A percentile compares a stretch with the other conserved stretches of the same genome.
phyloP scores from a whole-genome alignment of 1,140 invertebrate genomes.

The Solen grandis region DNA sequence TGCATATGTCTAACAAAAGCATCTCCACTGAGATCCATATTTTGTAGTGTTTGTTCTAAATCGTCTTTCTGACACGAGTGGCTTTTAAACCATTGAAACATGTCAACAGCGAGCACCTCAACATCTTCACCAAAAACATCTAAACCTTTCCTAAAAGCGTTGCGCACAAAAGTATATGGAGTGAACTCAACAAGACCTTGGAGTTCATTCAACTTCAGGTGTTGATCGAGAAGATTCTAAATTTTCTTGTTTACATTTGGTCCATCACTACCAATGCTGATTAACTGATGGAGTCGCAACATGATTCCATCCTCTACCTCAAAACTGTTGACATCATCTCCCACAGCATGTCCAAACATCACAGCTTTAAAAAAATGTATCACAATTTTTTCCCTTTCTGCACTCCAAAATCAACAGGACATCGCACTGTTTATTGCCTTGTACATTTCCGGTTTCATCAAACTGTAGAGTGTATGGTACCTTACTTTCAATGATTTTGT shows the following conservation, averaged over 20 bases:
- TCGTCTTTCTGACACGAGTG: constrained; percentile 9
- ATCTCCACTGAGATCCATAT: no score
- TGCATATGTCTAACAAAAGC: no score
- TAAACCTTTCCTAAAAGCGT: constrained; percentile 22
- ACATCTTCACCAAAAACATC: not conserved
- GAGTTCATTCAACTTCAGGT: no score
- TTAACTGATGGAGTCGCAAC: constrained; percentile 10
- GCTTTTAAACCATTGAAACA: constrained; percentile 19
- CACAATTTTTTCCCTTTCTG: not conserved
- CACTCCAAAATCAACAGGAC: constrained; percentile 15
- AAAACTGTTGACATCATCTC: not conserved
- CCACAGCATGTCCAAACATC: no score
- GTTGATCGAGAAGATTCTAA: no score
- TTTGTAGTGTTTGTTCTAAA: not conserved
- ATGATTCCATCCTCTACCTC: not conserved
- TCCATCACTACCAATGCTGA: constrained; percentile 18
- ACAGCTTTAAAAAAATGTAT: no score
- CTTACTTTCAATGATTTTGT: no score
- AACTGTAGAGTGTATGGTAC: constrained; percentile 16
- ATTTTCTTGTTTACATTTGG: no score
- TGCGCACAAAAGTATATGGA: not conserved
- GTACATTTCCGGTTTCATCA: constrained; percentile 18
- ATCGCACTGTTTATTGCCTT: no score
- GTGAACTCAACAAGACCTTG: no score
- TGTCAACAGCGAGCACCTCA: no score